phyloP scores from a whole-genome alignment of 2,113 vertebrate species.

The Oenanthe oenanthe region DNA sequence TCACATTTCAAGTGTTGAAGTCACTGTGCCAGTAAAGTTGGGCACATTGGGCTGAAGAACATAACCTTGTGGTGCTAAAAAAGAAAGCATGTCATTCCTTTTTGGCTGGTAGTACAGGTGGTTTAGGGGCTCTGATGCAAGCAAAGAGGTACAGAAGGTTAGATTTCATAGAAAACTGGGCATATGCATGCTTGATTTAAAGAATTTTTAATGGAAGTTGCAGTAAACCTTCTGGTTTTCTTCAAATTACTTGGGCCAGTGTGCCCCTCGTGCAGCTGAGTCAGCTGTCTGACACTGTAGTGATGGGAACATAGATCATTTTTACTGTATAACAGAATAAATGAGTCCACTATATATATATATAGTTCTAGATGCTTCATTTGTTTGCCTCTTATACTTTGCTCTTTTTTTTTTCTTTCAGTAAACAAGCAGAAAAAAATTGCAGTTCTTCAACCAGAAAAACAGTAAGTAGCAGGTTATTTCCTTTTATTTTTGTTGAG shows the following conservation, averaged over 20 bases:
- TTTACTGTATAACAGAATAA: background rate
- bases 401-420: constrained; percentile 58
- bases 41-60: background rate
- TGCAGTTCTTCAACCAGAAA: constrained; percentile 93
- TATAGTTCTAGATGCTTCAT: background rate
- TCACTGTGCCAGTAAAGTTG: background rate
- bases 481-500: background rate
- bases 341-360: background rate
- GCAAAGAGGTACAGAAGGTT: background rate
- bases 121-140: background rate
- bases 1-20: background rate
- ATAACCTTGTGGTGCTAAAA: background rate
- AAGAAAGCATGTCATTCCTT: background rate
- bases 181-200: background rate
- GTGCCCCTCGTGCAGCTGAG: background rate
- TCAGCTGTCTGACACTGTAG: background rate
- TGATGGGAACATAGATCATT: background rate
- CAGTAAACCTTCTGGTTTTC: background rate
- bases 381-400: background rate
- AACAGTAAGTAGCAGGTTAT: constrained; percentile 85
- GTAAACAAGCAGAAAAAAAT: constrained; percentile 91
- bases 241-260: background rate
- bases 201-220: background rate
- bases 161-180: background rate
- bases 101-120: background rate